Base-by-base conservation (phyloP, 2,888 invertebrate species). In the Xylota segnis region DNA sequence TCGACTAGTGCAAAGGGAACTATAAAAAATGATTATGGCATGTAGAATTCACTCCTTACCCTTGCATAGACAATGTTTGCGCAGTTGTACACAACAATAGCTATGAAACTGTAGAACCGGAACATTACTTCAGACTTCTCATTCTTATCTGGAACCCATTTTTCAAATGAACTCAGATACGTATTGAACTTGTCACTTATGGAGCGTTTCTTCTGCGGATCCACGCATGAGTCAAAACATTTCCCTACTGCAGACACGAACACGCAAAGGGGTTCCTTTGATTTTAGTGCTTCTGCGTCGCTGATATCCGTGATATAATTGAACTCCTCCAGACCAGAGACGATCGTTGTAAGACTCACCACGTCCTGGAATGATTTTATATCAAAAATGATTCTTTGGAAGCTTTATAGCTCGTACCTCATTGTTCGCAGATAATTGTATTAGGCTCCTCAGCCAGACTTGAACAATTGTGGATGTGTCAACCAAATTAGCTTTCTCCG, bases 61-160 rank as follows among this genome's bases (percentile, higher is more conserved):
- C 91, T 90, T 4, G 90, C 87, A 47, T 92, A 92, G 2, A 91
- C 90, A 18, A 92, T 89, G 4, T 89, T 88, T 0, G 91, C 89
- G 56, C 93, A 92, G 63, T 92, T 91, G 59, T 90, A 92, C 16
- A 92, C 90, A 16, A 92, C 91, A 76, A 92, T 90, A 0, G 92
- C 92, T 59, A 92, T 87, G 43, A 92, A 91, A 59, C 92, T 92
- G 72, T 90, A 92, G 79, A 92, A 91, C 7, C 92, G 90, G 75
- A 90, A 88, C 0, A 88, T 77, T 14, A 91, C 63, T 61, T 92
- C 92, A 0, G 90, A 88, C 5, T 90, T 90, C 29, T 90, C 90
- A 14, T 87, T 88, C 74, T 89, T 89, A 27, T 90, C 90, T 0
- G 89, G 59, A 5, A 91, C 77, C 92, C 92, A 92, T 61, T 90